Evolutionary conservation across 1,140 invertebrate genomes (phyloP).

Genomic region (Cydia amplana): DNA sequence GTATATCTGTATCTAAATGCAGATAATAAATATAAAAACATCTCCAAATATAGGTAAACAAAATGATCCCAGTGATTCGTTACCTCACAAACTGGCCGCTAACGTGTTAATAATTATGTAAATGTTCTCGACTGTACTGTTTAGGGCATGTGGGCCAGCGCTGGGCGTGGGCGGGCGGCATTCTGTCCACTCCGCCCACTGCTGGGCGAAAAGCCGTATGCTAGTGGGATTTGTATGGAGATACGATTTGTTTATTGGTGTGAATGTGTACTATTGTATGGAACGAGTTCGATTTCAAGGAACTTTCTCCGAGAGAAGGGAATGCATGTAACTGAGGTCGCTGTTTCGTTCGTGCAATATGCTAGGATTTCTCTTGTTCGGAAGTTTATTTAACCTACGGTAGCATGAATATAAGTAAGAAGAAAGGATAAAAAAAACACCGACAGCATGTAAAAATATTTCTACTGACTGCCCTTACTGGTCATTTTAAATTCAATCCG

Average conservation of each 20-base stretch:
- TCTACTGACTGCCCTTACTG: too few species aligned
- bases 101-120: slow-evolving; percentile 14
- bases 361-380: not conserved
- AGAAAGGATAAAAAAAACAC: too few species aligned
- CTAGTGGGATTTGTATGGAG: not conserved
- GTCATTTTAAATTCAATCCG: too few species aligned
- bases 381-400: not conserved
- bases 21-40: not conserved
- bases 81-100: not conserved
- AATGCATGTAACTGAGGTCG: not conserved
- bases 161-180: slow-evolving; percentile 21
- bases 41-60: not conserved
- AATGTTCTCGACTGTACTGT: slow-evolving; percentile 19
- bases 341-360: not conserved
- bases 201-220: not conserved
- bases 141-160: slow-evolving; percentile 5
- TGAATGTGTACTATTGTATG: slow-evolving; percentile 12
- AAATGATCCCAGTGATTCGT: not conserved
- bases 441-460: too few species aligned
- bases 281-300: slow-evolving; percentile 11
- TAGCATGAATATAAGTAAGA: too few species aligned
- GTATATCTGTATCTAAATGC: too few species aligned
- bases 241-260: not conserved
- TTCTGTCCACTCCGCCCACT: slow-evolving; percentile 14
- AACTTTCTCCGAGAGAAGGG: slow-evolving; percentile 1